A percentile compares a stretch with the other conserved stretches of the same genome.
These are phyloP conservation scores for Bergia sp. DNA, from an alignment of 92 coral and sea anemone genomes.

Conservation along the genomic window DNA sequence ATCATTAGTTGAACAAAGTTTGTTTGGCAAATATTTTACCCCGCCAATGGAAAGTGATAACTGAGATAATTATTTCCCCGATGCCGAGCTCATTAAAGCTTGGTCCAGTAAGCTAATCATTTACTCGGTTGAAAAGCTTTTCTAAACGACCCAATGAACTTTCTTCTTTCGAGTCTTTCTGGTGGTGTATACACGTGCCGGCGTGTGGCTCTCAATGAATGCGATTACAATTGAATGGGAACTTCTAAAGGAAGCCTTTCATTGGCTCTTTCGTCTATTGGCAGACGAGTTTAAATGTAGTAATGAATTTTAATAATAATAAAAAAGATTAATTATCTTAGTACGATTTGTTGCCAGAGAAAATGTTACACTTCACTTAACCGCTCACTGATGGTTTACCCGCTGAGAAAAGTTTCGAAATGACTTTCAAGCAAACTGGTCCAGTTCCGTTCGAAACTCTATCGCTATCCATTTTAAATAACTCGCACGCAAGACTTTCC, in stretches of 20 bases:
- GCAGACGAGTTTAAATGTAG: constrained; percentile 80
- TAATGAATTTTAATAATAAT: constrained; percentile 88
- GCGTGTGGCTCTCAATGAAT: constrained; percentile 77
- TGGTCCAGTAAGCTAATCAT: constrained; percentile 80
- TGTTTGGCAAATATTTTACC: constrained; percentile 73
- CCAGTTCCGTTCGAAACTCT: background rate
- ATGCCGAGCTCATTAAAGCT: constrained; percentile 84
- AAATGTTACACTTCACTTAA: constrained; percentile 82
- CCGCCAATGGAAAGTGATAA: constrained; percentile 79
- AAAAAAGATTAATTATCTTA: constrained; percentile 69
- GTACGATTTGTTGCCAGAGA: constrained; percentile 80
- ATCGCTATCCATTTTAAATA: constrained; percentile 17
- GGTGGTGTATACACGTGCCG: constrained; percentile 74
- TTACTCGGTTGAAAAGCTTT: constrained; percentile 74
- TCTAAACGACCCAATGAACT: constrained; percentile 69
- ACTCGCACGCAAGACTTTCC: background rate
- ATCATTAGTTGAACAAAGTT: constrained; percentile 88
- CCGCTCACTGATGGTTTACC: constrained; percentile 66
- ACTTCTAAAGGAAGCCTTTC: constrained; percentile 40
- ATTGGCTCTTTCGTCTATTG: constrained; percentile 72
- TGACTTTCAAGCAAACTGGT: constrained; percentile 17
- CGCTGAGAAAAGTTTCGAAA: constrained; percentile 45
- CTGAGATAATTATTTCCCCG: constrained; percentile 73
- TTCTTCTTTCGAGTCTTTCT: constrained; percentile 46
- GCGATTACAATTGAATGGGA: constrained; percentile 75